These are phyloP conservation scores for Theocolax elegans DNA, from an alignment of 1,140 invertebrate genomes.

Conservation along the genomic window DNA sequence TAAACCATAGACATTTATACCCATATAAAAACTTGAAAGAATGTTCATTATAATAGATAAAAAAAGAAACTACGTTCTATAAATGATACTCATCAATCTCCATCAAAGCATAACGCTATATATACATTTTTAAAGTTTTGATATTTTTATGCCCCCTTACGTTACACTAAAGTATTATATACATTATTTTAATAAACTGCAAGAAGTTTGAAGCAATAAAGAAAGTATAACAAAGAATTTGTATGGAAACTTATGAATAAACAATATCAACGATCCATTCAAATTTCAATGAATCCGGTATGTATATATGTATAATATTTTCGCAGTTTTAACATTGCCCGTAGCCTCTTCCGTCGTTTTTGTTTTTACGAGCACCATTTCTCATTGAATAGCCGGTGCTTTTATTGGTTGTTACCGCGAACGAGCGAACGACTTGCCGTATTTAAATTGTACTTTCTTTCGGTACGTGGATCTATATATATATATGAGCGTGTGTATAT, in stretches of 20 bases:
- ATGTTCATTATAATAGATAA: too few species aligned
- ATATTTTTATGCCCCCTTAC: too few species aligned
- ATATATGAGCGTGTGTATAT: too few species aligned
- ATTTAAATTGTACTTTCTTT: background rate
- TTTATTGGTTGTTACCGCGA: constrained; percentile 11
- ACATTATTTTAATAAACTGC: background rate
- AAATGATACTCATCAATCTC: too few species aligned
- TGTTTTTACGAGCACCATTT: background rate
- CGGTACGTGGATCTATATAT: too few species aligned
- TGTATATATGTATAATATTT: background rate
- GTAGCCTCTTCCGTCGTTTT: background rate
- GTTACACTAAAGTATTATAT: too few species aligned
- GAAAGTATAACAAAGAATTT: too few species aligned
- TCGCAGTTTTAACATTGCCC: background rate
- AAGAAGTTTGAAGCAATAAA: background rate
- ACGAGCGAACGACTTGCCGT: background rate
- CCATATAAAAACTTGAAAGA: too few species aligned
- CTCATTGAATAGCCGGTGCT: background rate
- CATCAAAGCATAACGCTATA: too few species aligned
- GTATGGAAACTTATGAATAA: constrained; percentile 15
- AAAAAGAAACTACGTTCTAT: too few species aligned
- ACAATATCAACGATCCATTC: constrained; percentile 29
- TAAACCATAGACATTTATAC: too few species aligned
- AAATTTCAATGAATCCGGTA: background rate
- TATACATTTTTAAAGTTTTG: too few species aligned